Conservation (phyloP, 2,113 vertebrate genomes). For the Leptobrachium ailaonicum region DNA sequence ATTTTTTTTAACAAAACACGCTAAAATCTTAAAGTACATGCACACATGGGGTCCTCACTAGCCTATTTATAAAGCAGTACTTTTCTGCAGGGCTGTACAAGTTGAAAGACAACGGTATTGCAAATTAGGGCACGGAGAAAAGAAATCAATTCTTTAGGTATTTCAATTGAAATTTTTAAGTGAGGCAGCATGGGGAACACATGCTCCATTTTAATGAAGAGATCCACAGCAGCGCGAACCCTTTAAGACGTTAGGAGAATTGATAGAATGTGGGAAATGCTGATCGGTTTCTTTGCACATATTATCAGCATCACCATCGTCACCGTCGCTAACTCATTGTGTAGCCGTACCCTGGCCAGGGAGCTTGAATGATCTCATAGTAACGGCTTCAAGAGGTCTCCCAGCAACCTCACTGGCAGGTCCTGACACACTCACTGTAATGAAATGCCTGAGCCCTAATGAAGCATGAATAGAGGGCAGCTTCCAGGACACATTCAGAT, state of each 20-base stretch:
- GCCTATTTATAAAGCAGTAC: no score
- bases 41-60: no score
- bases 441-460: conserved; percentile 42
- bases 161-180: no score
- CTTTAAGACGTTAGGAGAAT: conserved; percentile 20
- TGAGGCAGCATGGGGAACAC: no score
- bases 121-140: no score
- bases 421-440: conserved; percentile 38
- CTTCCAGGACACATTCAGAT: conserved; percentile 15
- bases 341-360: conserved; percentile 19
- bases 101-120: no score
- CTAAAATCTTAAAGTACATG: no score
- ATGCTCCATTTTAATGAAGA: neutral
- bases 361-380: conserved; percentile 37
- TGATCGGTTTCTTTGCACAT: conserved; percentile 26
- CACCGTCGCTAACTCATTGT: conserved; percentile 38
- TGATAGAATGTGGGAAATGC: conserved; percentile 31
- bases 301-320: conserved; percentile 25
- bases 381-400: conserved; percentile 35
- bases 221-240: conserved; percentile 1
- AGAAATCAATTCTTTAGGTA: no score
- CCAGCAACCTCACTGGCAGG: conserved; percentile 39
- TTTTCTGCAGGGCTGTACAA: no score
- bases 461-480: conserved; percentile 39
- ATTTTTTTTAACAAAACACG: no score